A percentile compares a stretch with the other conserved stretches of the same genome.
phyloP scores from a whole-genome alignment of 2,888 invertebrate genomes.

The Erpobdella octoculata region DNA sequence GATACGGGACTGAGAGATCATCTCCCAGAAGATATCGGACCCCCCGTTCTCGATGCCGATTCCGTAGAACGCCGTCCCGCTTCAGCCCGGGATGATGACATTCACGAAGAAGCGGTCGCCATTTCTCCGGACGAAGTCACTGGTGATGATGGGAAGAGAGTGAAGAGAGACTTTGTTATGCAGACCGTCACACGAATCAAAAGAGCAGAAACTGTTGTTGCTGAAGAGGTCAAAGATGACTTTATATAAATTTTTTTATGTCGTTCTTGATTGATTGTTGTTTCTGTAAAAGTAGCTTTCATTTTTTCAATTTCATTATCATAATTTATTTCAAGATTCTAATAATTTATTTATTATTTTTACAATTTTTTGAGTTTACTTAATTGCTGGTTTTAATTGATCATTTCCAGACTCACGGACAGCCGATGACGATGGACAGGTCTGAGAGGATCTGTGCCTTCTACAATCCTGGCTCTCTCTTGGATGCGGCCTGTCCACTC shows the following conservation, averaged over 20 bases:
- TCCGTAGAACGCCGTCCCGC: neutral
- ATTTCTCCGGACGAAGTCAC: neutral
- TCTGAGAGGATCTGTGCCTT: conserved; percentile 20
- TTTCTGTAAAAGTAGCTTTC: no score
- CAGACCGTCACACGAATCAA: conserved; percentile 17
- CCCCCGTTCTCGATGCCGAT: neutral
- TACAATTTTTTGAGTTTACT: no score
- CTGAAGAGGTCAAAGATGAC: neutral
- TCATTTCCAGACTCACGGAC: conserved; percentile 13
- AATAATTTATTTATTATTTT: no score
- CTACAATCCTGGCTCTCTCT: conserved; percentile 14
- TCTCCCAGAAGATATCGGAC: no score
- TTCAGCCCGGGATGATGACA: neutral
- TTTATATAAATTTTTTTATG: no score
- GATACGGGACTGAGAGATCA: no score
- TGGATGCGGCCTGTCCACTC: conserved; percentile 26
- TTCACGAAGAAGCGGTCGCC: neutral
- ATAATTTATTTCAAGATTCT: no score
- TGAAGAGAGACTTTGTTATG: neutral
- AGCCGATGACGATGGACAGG: conserved; percentile 5
- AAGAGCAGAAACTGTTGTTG: neutral
- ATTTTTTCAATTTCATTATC: no score
- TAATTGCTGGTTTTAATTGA: no score
- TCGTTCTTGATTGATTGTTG: no score
- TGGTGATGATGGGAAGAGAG: neutral